Percentiles rank a stretch among this genome's conserved stretches.
These are phyloP conservation scores for Caenorhabditis uteleia DNA, from an alignment of 2,888 invertebrate species.

Conservation along the genomic window DNA sequence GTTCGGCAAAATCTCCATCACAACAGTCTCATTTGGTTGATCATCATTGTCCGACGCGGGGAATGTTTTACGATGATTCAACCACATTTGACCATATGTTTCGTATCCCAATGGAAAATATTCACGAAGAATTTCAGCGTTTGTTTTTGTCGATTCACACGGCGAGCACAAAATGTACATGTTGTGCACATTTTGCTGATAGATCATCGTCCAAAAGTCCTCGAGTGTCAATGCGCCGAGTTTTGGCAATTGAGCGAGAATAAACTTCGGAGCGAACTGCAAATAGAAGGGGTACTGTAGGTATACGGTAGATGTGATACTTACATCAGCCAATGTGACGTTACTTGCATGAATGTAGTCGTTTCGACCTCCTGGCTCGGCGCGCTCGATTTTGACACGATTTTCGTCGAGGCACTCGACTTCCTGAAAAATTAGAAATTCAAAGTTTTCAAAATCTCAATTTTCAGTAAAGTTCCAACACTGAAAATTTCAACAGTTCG, in stretches of 20 bases:
- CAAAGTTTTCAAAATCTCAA: too few species aligned
- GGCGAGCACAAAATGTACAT: conserved; percentile 1
- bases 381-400: background rate
- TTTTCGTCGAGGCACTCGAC: conserved; percentile 2
- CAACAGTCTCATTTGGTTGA: background rate
- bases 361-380: background rate
- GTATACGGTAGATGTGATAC: too few species aligned
- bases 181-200: conserved; percentile 1
- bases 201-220: conserved; percentile 9
- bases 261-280: conserved; percentile 1
- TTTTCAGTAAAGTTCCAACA: too few species aligned
- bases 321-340: background rate
- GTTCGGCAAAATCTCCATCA: background rate
- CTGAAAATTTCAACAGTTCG: too few species aligned
- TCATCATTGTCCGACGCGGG: background rate
- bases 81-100: conserved; percentile 1
- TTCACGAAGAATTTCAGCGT: background rate
- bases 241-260: conserved; percentile 1
- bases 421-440: too few species aligned
- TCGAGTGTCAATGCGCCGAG: background rate
- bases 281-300: too few species aligned
- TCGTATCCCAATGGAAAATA: conserved; percentile 1
- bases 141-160: background rate
- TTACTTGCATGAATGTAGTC: conserved; percentile 8
- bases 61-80: background rate